Base-by-base conservation (phyloP, 2,888 invertebrate species). In the Fragum fragum region DNA sequence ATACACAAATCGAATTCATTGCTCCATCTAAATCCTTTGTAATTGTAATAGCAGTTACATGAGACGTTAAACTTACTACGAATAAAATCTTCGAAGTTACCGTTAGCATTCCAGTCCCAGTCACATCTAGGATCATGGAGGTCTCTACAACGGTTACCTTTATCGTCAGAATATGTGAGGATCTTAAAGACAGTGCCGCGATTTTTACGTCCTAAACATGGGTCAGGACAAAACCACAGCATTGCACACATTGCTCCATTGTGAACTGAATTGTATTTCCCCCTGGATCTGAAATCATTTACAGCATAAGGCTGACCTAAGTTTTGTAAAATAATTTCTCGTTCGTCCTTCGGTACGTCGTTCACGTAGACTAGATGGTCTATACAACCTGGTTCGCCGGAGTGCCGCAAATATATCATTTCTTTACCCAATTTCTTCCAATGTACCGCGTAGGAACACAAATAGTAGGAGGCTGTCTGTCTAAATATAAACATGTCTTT, bases 191-290 rank as follows among this genome's bases (percentile, higher is more conserved):
- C 82, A 14, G 76, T 79, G 0, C 91, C 91, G 0, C 63, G 55
- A 14, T 83, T 77, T 59, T 81, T 76, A 42, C 85, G 82, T 9
- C 91, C 91, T 63, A 89, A 91, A 73, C 91, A 92, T 0, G 90
- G 89, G 76, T 92, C 92, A 68, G 93, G 93, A 79, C 93, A 93
- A 76, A 92, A 93, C 81, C 87, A 88, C 9, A 92, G 73, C n/a
- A 83, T 75, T 3, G 93, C 88, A 79, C 93, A 93, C n/a, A 82
- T 84, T 61, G 87, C 91, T 16, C 86, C 79, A 14, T 28, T n/a
- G n/a, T 69, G 76, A 55, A 28, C 32, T 18, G 9, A 29, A 63
- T 69, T 79, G 21, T 61, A 71, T 63, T 71, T 75, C 68, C 21
- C 29, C 5, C 1, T 16, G 6, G 70, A 76, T 32, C 80, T 82